Conservation (phyloP, 2,113 vertebrate genomes). For the Sturnira hondurensis region DNA sequence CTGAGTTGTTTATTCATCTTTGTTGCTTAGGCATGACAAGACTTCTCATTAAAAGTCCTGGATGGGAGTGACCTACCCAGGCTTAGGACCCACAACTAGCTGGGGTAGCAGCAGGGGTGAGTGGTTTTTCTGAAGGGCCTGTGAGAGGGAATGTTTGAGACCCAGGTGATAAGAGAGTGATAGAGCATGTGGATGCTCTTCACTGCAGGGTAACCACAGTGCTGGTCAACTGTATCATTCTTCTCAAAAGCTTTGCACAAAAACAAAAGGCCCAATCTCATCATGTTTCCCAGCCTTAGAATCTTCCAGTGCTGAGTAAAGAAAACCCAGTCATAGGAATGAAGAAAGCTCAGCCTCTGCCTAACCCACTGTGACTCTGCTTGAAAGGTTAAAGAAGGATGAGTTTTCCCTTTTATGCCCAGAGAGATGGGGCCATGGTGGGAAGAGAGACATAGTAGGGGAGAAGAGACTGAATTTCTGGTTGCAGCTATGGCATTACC, state of each 20-base stretch:
- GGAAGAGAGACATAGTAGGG: not conserved
- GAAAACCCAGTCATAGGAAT: not conserved
- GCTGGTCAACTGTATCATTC: no score
- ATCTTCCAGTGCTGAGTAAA: not conserved
- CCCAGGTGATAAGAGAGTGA: not conserved
- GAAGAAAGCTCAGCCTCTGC: not conserved
- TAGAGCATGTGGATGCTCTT: not conserved
- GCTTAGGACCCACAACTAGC: not conserved
- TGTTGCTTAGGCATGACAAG: not conserved
- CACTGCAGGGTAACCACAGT: not conserved
- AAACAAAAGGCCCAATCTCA: not conserved
- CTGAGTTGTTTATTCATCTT: constrained; percentile 65
- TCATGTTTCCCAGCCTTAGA: not conserved
- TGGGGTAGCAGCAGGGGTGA: not conserved
- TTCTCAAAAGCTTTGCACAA: not conserved
- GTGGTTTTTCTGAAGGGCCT: not conserved
- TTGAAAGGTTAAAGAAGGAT: not conserved
- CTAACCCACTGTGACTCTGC: not conserved
- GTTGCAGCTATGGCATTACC: not conserved
- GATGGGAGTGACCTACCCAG: not conserved
- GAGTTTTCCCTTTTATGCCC: not conserved
- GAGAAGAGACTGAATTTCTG: not conserved
- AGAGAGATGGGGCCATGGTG: not conserved
- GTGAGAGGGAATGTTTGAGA: not conserved
- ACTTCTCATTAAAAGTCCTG: constrained; percentile 25